These are phyloP conservation scores for Burhinus oedicnemus DNA, from an alignment of 2,113 vertebrate species.

Conservation along the genomic window DNA sequence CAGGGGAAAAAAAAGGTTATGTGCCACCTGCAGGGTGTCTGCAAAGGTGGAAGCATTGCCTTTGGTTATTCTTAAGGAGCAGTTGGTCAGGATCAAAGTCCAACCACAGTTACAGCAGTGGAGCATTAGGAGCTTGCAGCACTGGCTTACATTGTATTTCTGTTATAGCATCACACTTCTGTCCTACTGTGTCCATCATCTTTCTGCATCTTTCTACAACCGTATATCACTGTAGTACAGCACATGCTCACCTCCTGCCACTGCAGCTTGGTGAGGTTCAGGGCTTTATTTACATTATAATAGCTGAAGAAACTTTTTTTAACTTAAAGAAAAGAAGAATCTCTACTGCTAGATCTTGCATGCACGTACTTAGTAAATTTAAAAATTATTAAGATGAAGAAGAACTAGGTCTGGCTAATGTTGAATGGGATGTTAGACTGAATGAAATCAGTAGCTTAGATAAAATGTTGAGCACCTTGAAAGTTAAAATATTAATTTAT, in stretches of 20 bases:
- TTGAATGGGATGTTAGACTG: neutral
- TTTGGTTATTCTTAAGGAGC: neutral
- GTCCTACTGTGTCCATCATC: neutral
- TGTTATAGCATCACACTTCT: neutral
- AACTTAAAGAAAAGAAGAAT: neutral
- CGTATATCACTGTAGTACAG: accelerated
- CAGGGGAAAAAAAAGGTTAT: neutral
- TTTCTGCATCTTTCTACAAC: neutral
- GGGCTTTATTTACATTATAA: neutral
- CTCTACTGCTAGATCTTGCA: neutral
- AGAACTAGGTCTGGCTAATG: neutral
- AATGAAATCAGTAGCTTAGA: neutral
- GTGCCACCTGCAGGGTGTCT: neutral
- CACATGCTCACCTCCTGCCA: neutral
- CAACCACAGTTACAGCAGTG: accelerated
- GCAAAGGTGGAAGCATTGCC: neutral
- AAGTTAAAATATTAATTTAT: neutral
- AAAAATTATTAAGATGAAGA: neutral
- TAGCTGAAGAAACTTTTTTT: neutral
- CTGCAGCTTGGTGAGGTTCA: neutral
- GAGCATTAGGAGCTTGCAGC: neutral
- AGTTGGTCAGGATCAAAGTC: neutral
- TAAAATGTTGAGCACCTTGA: neutral
- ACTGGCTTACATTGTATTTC: neutral
- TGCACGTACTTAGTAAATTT: neutral